Conservation (phyloP, 2,113 vertebrate genomes). For the cat (Felis catus) region DNA sequence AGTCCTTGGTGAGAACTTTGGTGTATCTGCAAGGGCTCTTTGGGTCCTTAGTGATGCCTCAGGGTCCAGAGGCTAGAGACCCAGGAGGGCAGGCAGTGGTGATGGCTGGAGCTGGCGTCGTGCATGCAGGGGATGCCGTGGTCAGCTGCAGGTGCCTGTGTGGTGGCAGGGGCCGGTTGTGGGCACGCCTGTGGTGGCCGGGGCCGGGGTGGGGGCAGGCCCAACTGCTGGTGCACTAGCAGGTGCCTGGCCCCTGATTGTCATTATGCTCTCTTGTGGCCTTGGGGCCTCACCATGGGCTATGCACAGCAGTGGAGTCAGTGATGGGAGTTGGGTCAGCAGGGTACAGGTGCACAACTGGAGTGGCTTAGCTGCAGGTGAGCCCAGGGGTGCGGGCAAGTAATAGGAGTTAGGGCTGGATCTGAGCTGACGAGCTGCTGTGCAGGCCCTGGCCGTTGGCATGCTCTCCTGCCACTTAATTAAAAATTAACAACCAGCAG, state of each 20-base stretch:
- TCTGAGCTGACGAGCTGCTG: not conserved
- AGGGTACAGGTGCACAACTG: not conserved
- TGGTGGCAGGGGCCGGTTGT: not conserved
- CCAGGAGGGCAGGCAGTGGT: not conserved
- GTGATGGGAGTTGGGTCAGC: not conserved
- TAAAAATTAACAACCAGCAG: not conserved
- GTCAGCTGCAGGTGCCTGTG: not conserved
- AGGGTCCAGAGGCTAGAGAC: not conserved
- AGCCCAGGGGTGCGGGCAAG: not conserved
- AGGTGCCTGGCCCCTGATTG: not conserved
- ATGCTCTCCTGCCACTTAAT: not conserved
- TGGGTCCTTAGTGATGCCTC: not conserved
- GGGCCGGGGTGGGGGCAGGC: not conserved
- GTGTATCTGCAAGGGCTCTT: not conserved
- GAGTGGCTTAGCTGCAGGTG: not conserved
- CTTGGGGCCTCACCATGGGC: not conserved
- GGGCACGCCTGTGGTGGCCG: fast-evolving
- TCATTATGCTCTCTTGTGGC: not conserved
- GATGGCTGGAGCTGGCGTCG: not conserved
- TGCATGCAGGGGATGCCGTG: not conserved
- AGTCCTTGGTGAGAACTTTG: not conserved
- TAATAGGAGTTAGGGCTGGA: not conserved
- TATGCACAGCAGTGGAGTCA: not conserved
- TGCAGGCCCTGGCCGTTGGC: not conserved
- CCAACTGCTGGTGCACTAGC: no score